These are phyloP conservation scores for Muscicapa striata DNA, from an alignment of 2,797 vertebrate genomes.

Conservation along the genomic window DNA sequence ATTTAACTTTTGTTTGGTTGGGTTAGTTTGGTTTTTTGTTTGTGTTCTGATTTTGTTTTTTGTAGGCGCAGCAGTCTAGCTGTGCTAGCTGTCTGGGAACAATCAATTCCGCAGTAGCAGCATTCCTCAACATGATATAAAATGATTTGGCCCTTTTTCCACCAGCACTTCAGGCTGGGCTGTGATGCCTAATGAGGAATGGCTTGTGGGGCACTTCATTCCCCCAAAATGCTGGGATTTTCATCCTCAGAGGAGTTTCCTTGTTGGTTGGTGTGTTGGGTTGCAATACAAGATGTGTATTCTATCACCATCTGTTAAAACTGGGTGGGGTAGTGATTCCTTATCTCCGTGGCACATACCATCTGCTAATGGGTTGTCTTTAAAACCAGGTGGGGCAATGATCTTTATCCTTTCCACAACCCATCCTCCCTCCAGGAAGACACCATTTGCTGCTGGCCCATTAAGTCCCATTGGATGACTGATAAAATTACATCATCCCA, in stretches of 20 bases:
- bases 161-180: background rate
- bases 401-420: too few relatives aligned
- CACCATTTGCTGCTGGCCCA: too few relatives aligned
- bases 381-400: too few relatives aligned
- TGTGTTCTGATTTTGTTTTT: too few relatives aligned
- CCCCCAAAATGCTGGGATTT: slow-evolving; percentile 21
- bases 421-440: too few relatives aligned
- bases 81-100: fast-evolving
- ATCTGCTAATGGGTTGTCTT: too few relatives aligned
- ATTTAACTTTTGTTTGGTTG: background rate
- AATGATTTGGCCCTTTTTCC: background rate
- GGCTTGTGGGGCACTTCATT: background rate
- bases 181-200: slow-evolving; percentile 11
- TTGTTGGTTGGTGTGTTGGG: background rate
- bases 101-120: background rate
- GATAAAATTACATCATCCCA: too few relatives aligned
- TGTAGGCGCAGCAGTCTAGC: background rate
- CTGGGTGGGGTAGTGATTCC: too few relatives aligned
- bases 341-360: too few relatives aligned
- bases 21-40: background rate
- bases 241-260: background rate
- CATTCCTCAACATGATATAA: background rate
- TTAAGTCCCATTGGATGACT: too few relatives aligned
- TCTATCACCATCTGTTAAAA: too few relatives aligned
- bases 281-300: too few relatives aligned